Conservation (phyloP, 1,140 invertebrate species). For the Ceratina calcarata region DNA sequence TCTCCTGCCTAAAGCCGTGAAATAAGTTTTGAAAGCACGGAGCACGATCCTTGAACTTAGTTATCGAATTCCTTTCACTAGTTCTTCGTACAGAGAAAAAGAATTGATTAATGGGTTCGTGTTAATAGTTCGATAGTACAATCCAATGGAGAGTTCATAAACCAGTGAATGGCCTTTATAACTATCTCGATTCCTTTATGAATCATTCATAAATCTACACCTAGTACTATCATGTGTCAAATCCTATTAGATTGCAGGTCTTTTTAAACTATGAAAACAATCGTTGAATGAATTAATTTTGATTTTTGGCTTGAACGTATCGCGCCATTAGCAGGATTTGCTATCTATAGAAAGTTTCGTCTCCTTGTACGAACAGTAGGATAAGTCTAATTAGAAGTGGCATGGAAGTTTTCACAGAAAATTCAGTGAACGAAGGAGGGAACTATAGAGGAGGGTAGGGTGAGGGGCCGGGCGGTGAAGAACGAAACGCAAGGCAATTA, state of each 20-base stretch:
- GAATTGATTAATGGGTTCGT: no score
- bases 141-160: no score
- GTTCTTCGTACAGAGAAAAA: no score
- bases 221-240: no score
- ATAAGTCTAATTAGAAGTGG: conserved; percentile 59
- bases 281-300: conserved; percentile 4
- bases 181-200: no score
- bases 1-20: neutral
- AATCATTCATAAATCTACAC: no score
- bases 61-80: no score
- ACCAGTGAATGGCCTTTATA: no score
- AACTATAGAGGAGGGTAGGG: neutral
- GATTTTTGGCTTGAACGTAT: conserved; percentile 38
- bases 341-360: conserved; percentile 40
- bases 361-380: conserved; percentile 28
- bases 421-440: neutral
- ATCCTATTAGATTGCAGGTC: no score
- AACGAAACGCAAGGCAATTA: conserved; percentile 50
- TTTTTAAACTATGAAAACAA: no score
- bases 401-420: conserved; percentile 38
- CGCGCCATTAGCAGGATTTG: conserved; percentile 32
- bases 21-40: neutral
- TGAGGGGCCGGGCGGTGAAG: neutral
- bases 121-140: no score
- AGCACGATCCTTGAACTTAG: no score